Base-by-base conservation (phyloP, 2,888 invertebrate species). In the Caenorhabditis drosophilae region DNA sequence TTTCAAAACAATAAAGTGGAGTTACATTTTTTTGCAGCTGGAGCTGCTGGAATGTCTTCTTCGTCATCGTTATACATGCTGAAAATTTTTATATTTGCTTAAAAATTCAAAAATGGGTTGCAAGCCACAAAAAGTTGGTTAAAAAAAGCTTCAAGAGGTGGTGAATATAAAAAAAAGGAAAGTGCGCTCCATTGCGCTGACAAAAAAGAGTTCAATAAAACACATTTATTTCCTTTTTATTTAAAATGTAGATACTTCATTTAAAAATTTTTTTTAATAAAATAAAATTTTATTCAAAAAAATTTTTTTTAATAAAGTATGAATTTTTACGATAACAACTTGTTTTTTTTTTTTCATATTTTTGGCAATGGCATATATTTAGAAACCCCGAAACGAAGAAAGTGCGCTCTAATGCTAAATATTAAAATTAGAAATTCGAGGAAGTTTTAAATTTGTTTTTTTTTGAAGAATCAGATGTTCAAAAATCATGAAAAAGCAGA, bases 31-130 rank as follows among this genome's bases (percentile, higher is more conserved):
- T 66, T 66, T 1, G 59, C 48, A 6, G 52, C 31, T 4, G 59
- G 54, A 26, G 52, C 56, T 6, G 45, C 45, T 2, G 66, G 66
- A 31, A 66, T 54, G 42, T 67, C 67, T 22, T 67, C 67, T 41
- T 66, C 66, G n/a, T 67, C 67, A 25, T 67, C 67, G 16, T 54
- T 53, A 18, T 56, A 53, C 67, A 67, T 67, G 4, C 25, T 7
- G 4, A 40, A 16, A 15, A 36, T 12, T 7, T 36, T 11, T 11
- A 31, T 31, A 31, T n/a, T n/a, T n/a, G n/a, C n/a, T n/a, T n/a
- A n/a, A n/a, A n/a, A n/a, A n/a, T n/a, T n/a, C n/a, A n/a, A n/a
- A n/a, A n/a, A n/a, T n/a, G n/a, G n/a, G n/a, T n/a, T n/a, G n/a
- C n/a, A n/a, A n/a, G n/a, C n/a, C n/a, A n/a, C n/a, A n/a, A n/a